Evolutionary conservation across 2,797 vertebrate species (phyloP).

Genomic region (Cossypha polioptera): DNA sequence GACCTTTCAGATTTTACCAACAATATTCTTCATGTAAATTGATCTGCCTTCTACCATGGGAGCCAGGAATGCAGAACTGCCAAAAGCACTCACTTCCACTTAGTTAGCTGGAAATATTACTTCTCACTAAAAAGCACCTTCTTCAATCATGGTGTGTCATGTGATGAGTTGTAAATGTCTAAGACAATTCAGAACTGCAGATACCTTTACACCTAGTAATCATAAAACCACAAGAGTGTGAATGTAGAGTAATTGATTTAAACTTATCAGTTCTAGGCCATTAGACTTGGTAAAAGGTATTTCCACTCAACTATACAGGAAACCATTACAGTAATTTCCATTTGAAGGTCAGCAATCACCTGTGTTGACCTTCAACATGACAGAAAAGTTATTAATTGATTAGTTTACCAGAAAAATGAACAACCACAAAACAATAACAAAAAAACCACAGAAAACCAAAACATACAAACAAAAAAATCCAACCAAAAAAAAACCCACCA

Average conservation of each 20-base stretch:
- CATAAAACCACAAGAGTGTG: slow-evolving; percentile 23
- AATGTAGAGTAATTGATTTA: slow-evolving; percentile 19
- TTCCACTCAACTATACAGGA: not conserved
- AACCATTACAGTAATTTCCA: not conserved
- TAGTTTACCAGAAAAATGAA: not conserved
- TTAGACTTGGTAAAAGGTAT: slow-evolving; percentile 10
- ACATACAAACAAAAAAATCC: not conserved
- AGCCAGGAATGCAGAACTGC: not conserved
- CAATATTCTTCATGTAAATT: slow-evolving; percentile 39
- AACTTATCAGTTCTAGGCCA: slow-evolving; percentile 34
- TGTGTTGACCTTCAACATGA: not conserved
- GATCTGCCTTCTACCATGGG: not conserved
- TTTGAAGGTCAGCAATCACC: not conserved
- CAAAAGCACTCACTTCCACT: not conserved
- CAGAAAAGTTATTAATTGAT: not conserved
- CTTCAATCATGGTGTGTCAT: not conserved
- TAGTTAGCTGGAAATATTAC: not conserved
- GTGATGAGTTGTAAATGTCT: not conserved
- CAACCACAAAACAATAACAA: not conserved
- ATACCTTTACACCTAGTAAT: not conserved
- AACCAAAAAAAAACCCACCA: not conserved
- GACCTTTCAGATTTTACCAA: slow-evolving; percentile 31
- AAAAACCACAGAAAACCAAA: not conserved
- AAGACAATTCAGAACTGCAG: not conserved
- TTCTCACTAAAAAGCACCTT: not conserved